Evolutionary conservation across 2,888 invertebrate species (phyloP), one percentile per base, ranked within the genome.

Genomic region (Diarsia rubi): DNA sequence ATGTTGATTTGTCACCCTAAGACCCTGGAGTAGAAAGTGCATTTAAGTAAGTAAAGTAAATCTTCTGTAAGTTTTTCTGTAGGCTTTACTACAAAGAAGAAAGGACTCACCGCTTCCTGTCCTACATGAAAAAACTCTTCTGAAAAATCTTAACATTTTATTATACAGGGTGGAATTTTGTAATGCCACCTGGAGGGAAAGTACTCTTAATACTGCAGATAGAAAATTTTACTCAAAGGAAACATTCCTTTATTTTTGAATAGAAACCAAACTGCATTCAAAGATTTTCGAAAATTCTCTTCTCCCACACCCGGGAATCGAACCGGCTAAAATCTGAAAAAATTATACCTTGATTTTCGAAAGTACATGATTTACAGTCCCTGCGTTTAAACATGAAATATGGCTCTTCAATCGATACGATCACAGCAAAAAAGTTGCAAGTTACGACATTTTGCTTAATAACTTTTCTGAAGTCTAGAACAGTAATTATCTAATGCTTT

Each of bases 401-500:
- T 19, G 59, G 27, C 19, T 59, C 19, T 31, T 57, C 57, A 57
- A 57, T 57, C 57, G 57, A 57, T 16, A 16, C 27, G 16, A 27
- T 16, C 27, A 27, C 19, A 57, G 27, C 16, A 31, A n/a, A 31
- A 45, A 44, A 68, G 4, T 24, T 1, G 9, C 16, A 3, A 47
- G 14, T 16, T n/a, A 19, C 6, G 14, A 47, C 6, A 42, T 24
- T 42, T 73, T 16, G 5, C 0, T 19, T 12, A 59, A 42, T 31
- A 31, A 31, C 47, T 60, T 78, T 75, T 60, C 44, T 11, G 19
- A 14, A 45, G 42, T 11, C 21, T 42, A 47, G 1, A 69, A 78
- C 3, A 76, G 37, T 78, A 52, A 78, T 75, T 27, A 60, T 52
- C 44, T 27, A 75, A 79, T 49, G 57, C 47, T 4, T 21, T 37